Percentiles rank a stretch among this genome's conserved stretches.
phyloP scores from a whole-genome alignment of 2,797 vertebrate genomes.

The Pseudotriccus pelzelni region DNA sequence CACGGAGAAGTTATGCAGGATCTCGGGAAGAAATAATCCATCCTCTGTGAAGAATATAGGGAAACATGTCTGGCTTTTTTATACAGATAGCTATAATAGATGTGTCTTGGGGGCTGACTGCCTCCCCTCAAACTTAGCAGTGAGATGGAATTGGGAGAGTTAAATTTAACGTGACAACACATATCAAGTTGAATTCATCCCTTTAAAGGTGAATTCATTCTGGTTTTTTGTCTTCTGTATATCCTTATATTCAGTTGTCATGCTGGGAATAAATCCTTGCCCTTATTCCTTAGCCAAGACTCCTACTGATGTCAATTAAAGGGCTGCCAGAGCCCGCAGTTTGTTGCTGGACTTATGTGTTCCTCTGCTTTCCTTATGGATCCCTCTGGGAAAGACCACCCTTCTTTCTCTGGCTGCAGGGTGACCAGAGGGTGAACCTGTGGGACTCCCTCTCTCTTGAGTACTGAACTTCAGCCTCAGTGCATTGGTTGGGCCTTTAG shows the following conservation, averaged over 20 bases:
- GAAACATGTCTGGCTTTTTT: neutral
- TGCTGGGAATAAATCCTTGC: neutral
- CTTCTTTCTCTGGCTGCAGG: neutral
- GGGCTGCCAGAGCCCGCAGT: neutral
- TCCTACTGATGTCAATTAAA: neutral
- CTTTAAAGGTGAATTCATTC: neutral
- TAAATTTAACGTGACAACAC: neutral
- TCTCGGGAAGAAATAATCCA: neutral
- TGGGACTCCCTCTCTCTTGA: neutral
- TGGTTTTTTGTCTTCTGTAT: neutral
- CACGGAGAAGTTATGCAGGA: neutral
- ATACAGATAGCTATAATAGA: neutral
- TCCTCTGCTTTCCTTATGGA: neutral
- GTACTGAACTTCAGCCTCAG: accelerated
- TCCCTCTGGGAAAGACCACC: neutral
- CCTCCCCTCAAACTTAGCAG: neutral
- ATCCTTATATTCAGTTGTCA: neutral
- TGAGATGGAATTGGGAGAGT: neutral
- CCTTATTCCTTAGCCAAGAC: neutral
- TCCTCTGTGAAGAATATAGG: neutral
- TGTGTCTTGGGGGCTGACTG: neutral
- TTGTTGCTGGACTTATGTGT: neutral
- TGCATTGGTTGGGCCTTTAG: neutral
- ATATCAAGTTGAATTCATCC: neutral
- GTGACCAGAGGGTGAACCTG: neutral